These are phyloP conservation scores for Ophioninae sp. DNA, from an alignment of 2,888 invertebrate genomes.

Conservation along the genomic window DNA sequence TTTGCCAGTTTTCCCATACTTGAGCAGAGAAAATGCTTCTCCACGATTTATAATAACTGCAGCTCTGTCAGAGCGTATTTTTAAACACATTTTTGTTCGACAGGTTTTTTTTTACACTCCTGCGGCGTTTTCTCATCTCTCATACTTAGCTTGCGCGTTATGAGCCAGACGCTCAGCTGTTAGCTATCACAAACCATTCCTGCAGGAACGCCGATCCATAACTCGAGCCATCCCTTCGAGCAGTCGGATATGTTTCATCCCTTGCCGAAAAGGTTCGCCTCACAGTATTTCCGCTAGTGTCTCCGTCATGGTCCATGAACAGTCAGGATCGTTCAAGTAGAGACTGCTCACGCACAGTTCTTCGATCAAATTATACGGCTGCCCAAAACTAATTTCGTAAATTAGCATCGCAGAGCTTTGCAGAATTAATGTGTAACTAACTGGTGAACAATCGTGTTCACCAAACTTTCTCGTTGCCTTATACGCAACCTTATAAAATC, in stretches of 20 bases:
- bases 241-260: constrained; percentile 39
- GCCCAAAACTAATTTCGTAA: background rate
- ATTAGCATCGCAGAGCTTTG: background rate
- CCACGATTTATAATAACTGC: constrained; percentile 76
- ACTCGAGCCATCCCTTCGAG: constrained; percentile 31
- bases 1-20: constrained; percentile 43
- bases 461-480: background rate
- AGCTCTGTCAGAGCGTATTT: constrained; percentile 76
- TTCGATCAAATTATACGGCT: background rate
- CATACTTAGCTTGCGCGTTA: background rate
- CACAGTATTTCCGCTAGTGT: constrained; percentile 7
- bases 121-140: constrained; percentile 6
- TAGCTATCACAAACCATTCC: constrained; percentile 41
- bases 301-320: constrained; percentile 14
- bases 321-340: constrained; percentile 2
- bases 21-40: constrained; percentile 58
- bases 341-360: background rate
- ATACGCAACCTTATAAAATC: too few species aligned
- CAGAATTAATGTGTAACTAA: background rate
- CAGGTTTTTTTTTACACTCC: constrained; percentile 57
- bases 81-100: constrained; percentile 73
- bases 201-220: constrained; percentile 41
- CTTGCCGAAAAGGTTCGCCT: constrained; percentile 8
- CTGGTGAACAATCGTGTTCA: background rate
- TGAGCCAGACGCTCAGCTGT: constrained; percentile 27